Base-by-base conservation (phyloP, 2,888 invertebrate species). In the Ichneumoninae sp. region DNA sequence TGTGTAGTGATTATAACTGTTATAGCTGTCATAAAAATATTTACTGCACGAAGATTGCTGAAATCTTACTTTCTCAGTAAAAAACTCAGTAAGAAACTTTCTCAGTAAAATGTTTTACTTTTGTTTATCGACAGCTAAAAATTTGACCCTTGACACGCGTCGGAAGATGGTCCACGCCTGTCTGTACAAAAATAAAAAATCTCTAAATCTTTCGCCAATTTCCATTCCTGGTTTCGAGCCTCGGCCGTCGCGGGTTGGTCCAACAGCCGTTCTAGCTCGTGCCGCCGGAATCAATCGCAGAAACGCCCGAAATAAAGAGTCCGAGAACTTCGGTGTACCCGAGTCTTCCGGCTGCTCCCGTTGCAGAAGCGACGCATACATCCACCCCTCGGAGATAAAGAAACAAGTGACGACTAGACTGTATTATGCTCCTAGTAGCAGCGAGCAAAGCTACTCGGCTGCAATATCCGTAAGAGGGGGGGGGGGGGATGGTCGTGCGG, bases 401-500 rank as follows among this genome's bases (percentile, higher is more conserved):
- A 57, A 47, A 44, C 44, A 36, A 52, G 26, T 52, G 13, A 83
- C 76, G 66, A 52, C 47, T 63, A 50, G 40, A 50, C 69, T 63
- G 69, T 44, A 77, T 66, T 78, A 69, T 57, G 30, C 44, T 16
- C 22, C 47, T 47, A 60, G 57, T 36, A 36, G 68, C 54, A 52
- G 68, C 50, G 30, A 68, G 66, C 40, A 65, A 65, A 78, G 81
- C 74, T 30, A 79, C 74, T 82, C 69, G 63, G 65, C 82, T 47
- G 78, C 74, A 81, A 57, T 57, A 73, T 77, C 68, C 44, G 57
- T 47, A 68, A 57, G 74, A 68, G 26, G 57, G 57, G 22, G 57
- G 10, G 3, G 1, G 22, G 26, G 57, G 22, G 22, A 0, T 16
- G 57, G 22, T 47, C 44, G 57, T 13, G 13, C 3, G 26, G 57